Conservation (phyloP, 2,888 invertebrate genomes). For the Holacanthella duospinosa region DNA sequence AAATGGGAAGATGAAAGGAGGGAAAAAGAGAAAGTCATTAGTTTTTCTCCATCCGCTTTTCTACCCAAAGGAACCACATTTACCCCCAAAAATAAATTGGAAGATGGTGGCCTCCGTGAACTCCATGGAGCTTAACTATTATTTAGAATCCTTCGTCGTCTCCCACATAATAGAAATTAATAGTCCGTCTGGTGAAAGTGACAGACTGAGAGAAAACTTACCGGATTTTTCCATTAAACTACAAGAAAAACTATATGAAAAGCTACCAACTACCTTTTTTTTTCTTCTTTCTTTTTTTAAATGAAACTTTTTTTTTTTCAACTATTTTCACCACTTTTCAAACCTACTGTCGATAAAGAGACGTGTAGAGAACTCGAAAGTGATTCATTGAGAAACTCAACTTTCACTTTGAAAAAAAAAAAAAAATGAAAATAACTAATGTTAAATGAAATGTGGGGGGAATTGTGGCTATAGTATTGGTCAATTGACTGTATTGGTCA, state of each 20-base stretch:
- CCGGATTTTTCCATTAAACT: neutral
- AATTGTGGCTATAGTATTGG: too few relatives aligned
- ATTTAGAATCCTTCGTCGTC: neutral
- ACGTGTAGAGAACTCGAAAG: too few relatives aligned
- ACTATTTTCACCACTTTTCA: too few relatives aligned
- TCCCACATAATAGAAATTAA: slow-evolving; percentile 1
- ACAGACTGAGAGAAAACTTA: neutral
- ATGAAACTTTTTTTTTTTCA: too few relatives aligned
- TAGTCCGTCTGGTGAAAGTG: neutral
- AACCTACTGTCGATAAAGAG: too few relatives aligned
- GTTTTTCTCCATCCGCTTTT: neutral
- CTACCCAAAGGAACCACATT: neutral
- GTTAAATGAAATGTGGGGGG: too few relatives aligned
- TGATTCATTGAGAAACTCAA: too few relatives aligned
- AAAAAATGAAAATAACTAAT: too few relatives aligned
- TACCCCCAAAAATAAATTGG: neutral
- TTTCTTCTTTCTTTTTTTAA: too few relatives aligned
- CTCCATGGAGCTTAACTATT: neutral
- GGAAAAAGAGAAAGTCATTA: neutral
- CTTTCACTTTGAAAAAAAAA: too few relatives aligned
- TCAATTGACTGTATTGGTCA: too few relatives aligned
- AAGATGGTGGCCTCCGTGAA: neutral
- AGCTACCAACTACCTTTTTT: neutral
- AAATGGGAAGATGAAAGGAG: neutral
- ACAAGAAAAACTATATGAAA: neutral